These are phyloP conservation scores for Drosophila austrosaltans DNA, from an alignment of 2,888 invertebrate species.

Conservation along the genomic window DNA sequence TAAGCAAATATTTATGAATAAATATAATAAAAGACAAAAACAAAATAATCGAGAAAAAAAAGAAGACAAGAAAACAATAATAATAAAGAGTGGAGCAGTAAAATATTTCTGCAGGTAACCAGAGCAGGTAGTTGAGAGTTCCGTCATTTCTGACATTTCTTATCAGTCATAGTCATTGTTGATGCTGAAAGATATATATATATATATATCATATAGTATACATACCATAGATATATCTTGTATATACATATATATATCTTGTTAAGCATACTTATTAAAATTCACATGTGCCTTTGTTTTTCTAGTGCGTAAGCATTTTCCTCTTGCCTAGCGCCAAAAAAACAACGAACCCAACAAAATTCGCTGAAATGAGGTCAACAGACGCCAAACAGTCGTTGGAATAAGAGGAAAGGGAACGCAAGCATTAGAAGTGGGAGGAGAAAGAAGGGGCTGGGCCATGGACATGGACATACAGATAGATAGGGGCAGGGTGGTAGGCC, in stretches of 20 bases:
- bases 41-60: not conserved
- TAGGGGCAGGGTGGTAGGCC: not conserved
- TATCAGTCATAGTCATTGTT: slow-evolving; percentile 12
- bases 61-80: not conserved
- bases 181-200: not conserved
- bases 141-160: slow-evolving; percentile 2
- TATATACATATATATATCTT: not conserved
- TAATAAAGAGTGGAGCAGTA: not conserved
- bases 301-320: slow-evolving; percentile 16
- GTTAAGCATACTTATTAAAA: slow-evolving; percentile 11
- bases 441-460: slow-evolving; percentile 20
- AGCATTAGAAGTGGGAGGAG: not conserved
- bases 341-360: slow-evolving; percentile 35
- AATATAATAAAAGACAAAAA: slow-evolving; percentile 6
- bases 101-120: not conserved
- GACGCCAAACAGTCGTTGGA: slow-evolving; percentile 69
- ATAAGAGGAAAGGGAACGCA: not conserved
- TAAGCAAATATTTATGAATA: slow-evolving; percentile 16
- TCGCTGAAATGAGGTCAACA: slow-evolving; percentile 74
- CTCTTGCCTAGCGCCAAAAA: slow-evolving; percentile 52
- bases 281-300: slow-evolving; percentile 12
- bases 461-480: slow-evolving; percentile 8
- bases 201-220: not conserved
- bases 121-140: slow-evolving; percentile 8
- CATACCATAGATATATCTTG: not conserved